Percentiles rank a stretch among this genome's conserved stretches.
phyloP scores from a whole-genome alignment of 2,888 invertebrate genomes.

The Euproctis similis region DNA sequence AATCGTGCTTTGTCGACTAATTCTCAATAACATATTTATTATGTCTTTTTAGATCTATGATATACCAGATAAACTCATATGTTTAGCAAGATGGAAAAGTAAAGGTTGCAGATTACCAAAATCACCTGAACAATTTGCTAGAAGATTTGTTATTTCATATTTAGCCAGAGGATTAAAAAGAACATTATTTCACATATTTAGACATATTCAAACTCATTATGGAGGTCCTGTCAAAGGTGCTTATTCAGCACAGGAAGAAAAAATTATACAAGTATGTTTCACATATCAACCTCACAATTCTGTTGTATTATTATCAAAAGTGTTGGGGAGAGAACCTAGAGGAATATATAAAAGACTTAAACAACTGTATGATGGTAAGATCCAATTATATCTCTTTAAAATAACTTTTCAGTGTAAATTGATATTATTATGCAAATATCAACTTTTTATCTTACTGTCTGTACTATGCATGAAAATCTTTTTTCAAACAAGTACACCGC shows the following conservation, averaged over 20 bases:
- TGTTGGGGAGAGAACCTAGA: conserved; percentile 47
- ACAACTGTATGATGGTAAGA: conserved; percentile 28
- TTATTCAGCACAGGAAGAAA: conserved; percentile 43
- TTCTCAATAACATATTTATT: too few species aligned
- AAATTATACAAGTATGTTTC: conserved; percentile 50
- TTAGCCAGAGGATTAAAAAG: conserved; percentile 50
- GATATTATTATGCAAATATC: too few species aligned
- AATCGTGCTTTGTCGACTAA: not conserved
- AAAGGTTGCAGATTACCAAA: conserved; percentile 26
- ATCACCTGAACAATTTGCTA: conserved; percentile 36
- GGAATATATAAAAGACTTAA: conserved; percentile 41
- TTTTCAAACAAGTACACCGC: too few species aligned
- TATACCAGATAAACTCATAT: conserved; percentile 45
- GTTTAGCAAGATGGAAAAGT: conserved; percentile 51
- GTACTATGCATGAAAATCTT: too few species aligned
- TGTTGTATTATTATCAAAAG: conserved; percentile 30
- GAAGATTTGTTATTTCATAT: conserved; percentile 44
- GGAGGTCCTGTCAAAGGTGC: conserved; percentile 31
- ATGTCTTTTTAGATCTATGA: conserved; percentile 30
- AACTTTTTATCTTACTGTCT: too few species aligned
- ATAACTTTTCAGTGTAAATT: too few species aligned
- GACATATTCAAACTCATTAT: conserved; percentile 35
- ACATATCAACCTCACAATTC: conserved; percentile 36
- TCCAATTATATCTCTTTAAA: too few species aligned
- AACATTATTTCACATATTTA: conserved; percentile 48